Conservation (phyloP, 1,140 invertebrate species). For the Leptonema lineaticorne region DNA sequence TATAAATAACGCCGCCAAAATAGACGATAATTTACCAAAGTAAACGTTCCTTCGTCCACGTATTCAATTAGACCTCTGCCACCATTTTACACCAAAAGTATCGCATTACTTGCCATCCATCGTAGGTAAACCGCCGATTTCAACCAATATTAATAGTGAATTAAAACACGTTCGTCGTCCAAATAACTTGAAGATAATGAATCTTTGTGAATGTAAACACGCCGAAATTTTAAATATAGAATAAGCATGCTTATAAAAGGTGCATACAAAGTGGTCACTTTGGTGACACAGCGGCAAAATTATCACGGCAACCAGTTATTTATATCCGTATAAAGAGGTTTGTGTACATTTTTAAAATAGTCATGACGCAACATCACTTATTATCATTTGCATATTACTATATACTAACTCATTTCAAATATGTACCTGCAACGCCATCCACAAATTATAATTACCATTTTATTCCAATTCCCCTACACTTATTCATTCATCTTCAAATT, state of each 20-base stretch:
- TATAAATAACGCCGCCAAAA: neutral
- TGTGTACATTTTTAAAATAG: constrained; percentile 2
- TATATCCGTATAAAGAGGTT: constrained; percentile 1
- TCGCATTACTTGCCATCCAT: neutral
- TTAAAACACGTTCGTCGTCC: neutral
- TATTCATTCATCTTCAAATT: neutral
- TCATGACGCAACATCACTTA: neutral
- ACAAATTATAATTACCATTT: too few species aligned
- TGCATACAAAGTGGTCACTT: neutral
- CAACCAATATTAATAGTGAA: neutral
- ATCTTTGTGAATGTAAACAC: neutral
- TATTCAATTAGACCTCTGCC: neutral
- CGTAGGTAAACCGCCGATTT: neutral
- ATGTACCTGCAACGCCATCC: too few species aligned
- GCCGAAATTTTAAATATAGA: too few species aligned
- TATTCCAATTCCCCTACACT: neutral
- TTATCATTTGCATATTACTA: constrained; percentile 14
- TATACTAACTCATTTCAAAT: too few species aligned
- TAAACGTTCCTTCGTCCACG: neutral
- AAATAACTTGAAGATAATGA: too few species aligned
- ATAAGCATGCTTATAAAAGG: neutral
- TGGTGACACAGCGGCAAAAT: neutral
- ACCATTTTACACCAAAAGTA: neutral
- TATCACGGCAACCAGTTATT: constrained; percentile 7
- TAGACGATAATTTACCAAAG: neutral